A percentile compares a stretch with the other conserved stretches of the same genome.
phyloP scores from a whole-genome alignment of 2,113 vertebrate species.

The Hystrix brachyura region DNA sequence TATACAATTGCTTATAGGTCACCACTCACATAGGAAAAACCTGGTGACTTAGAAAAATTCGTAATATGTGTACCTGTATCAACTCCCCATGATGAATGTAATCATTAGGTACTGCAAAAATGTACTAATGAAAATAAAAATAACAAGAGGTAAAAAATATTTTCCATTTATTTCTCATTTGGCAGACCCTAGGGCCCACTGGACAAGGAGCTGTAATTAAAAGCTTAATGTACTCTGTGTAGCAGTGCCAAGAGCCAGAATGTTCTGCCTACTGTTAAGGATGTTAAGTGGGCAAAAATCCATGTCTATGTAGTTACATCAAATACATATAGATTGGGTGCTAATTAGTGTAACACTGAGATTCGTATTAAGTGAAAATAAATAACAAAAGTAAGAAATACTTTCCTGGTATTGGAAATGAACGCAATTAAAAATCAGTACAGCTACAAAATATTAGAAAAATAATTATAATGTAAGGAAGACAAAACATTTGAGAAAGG shows the following conservation, averaged over 20 bases:
- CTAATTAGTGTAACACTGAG: neutral
- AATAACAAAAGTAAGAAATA: neutral
- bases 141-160: neutral
- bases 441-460: neutral
- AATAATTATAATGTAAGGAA: neutral
- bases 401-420: neutral
- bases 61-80: neutral
- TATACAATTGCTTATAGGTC: neutral
- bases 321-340: neutral
- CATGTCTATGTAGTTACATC: neutral
- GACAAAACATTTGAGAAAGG: neutral
- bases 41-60: neutral
- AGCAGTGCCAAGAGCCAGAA: neutral
- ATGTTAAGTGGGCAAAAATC: neutral
- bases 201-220: neutral
- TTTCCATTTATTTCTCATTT: neutral
- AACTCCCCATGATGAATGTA: neutral
- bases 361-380: conserved; percentile 29
- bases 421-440: neutral
- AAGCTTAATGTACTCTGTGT: neutral
- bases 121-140: neutral
- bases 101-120: neutral
- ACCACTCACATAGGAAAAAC: neutral
- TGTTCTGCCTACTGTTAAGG: neutral
- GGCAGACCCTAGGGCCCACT: neutral